These are phyloP conservation scores for Aphelenchoides avenae DNA, from an alignment of 1,140 invertebrate genomes.

Conservation along the genomic window DNA sequence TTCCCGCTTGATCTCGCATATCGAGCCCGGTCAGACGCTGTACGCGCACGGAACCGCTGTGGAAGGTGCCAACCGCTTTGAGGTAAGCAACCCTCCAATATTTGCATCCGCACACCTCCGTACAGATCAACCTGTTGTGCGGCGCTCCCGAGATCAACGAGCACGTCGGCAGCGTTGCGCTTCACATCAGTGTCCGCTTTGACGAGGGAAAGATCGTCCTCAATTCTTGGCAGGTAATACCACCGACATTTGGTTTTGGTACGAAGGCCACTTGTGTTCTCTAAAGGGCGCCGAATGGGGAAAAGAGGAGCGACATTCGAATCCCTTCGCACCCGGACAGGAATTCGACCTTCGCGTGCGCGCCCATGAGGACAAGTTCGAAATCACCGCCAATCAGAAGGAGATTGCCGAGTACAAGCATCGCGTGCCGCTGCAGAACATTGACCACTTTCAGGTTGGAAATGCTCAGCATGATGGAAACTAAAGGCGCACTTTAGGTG, in stretches of 20 bases:
- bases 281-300: conserved; percentile 29
- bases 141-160: conserved; percentile 20
- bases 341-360: conserved; percentile 38
- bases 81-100: too few species aligned
- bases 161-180: conserved; percentile 25
- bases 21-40: conserved; percentile 21
- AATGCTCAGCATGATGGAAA: conserved; percentile 1
- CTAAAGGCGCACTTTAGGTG: conserved; percentile 26
- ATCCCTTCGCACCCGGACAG: conserved; percentile 30
- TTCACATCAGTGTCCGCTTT: conserved; percentile 40
- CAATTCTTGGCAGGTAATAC: conserved; percentile 33
- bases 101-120: too few species aligned
- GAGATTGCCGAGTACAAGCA: conserved; percentile 35
- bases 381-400: conserved; percentile 34
- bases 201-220: conserved; percentile 41
- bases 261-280: background rate
- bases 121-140: conserved; percentile 26
- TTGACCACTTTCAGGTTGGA: conserved; percentile 30
- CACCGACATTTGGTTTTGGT: background rate
- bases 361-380: conserved; percentile 42
- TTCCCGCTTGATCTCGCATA: conserved; percentile 26
- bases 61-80: conserved; percentile 22
- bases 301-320: conserved; percentile 39
- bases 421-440: conserved; percentile 21
- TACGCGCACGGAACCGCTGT: conserved; percentile 18